Evolutionary conservation across 2,888 invertebrate genomes (phyloP).

Genomic region (Oasisia sp.): DNA sequence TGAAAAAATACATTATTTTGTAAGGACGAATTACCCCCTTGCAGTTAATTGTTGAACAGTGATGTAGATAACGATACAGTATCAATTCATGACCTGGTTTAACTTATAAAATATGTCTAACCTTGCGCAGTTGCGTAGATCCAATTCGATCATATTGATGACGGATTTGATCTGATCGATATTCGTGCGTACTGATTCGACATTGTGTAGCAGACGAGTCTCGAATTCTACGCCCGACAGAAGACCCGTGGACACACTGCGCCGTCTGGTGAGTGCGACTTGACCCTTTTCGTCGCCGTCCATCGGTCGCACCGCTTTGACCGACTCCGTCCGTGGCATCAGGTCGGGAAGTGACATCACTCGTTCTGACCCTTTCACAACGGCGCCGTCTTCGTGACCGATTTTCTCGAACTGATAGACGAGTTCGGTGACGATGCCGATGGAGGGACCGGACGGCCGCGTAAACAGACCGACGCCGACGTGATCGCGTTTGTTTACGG

Average conservation of each 20-base stretch:
- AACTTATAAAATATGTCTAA: background rate
- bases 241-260: background rate
- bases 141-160: background rate
- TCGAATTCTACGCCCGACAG: background rate
- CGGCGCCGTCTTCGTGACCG: background rate
- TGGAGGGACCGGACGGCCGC: background rate
- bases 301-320: background rate
- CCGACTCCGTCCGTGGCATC: background rate
- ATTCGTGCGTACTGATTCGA: constrained; percentile 1
- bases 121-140: background rate
- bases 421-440: background rate
- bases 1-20: no score
- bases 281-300: background rate
- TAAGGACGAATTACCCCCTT: no score
- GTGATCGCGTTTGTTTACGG: background rate
- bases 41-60: no score
- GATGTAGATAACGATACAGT: no score
- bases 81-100: no score
- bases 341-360: background rate
- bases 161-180: constrained; percentile 4
- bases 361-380: background rate
- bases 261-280: background rate
- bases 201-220: background rate
- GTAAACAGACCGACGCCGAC: background rate
- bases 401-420: background rate